These are phyloP conservation scores for Microplitis mediator DNA, from an alignment of 1,140 invertebrate genomes.

Conservation along the genomic window DNA sequence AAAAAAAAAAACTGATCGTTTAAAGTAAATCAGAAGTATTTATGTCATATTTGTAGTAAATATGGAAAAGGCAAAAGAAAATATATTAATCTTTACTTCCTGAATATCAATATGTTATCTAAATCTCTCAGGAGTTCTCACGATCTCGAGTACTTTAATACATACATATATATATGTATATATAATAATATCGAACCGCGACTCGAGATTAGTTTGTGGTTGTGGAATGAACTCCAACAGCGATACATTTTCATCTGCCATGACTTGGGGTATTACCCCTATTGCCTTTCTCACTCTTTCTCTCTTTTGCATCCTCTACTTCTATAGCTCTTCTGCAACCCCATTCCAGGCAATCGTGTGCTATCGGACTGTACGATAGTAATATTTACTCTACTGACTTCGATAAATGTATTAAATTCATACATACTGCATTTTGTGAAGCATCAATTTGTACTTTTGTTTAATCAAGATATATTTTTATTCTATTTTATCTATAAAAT, in stretches of 20 bases:
- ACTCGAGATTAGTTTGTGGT: slow-evolving; percentile 43
- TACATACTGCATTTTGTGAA: neutral
- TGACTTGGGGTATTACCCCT: slow-evolving; percentile 5
- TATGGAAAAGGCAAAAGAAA: neutral
- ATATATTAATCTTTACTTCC: slow-evolving; percentile 45
- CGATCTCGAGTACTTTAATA: slow-evolving; percentile 1
- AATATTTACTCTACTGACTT: neutral
- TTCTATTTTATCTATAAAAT: too few species aligned
- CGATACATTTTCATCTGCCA: slow-evolving; percentile 21
- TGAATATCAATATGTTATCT: slow-evolving; percentile 46
- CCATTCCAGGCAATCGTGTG: neutral
- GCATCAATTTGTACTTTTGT: neutral
- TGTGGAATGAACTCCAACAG: slow-evolving; percentile 31
- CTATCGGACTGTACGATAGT: neutral
- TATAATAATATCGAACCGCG: slow-evolving; percentile 27
- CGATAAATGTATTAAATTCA: neutral
- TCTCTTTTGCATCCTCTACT: neutral
- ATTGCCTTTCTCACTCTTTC: neutral
- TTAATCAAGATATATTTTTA: neutral
- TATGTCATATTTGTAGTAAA: neutral
- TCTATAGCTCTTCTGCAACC: neutral
- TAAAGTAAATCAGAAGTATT: neutral
- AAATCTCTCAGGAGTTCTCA: slow-evolving; percentile 38
- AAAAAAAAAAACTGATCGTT: neutral
- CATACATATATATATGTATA: neutral